These are phyloP conservation scores for Tadarida brasiliensis DNA, from an alignment of 2,797 vertebrate species.

Conservation along the genomic window DNA sequence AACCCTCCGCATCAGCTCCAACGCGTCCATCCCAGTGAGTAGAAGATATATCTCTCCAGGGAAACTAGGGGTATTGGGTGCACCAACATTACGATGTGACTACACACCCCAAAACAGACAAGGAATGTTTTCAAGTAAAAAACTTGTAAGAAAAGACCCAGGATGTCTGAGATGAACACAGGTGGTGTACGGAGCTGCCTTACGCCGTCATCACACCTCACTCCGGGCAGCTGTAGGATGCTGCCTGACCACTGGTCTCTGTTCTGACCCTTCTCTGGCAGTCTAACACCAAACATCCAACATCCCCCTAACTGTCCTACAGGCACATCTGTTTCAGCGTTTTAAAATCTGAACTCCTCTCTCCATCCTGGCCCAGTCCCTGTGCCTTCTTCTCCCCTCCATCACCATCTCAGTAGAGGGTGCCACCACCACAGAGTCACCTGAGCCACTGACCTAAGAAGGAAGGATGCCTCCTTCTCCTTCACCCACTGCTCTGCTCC, in stretches of 20 bases:
- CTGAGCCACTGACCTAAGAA: background rate
- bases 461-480: background rate
- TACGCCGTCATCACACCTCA: background rate
- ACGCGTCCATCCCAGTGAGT: slow-evolving; percentile 34
- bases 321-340: background rate
- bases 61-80: background rate
- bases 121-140: slow-evolving; percentile 48
- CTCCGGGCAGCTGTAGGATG: background rate
- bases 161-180: background rate
- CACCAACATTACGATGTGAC: background rate
- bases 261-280: background rate
- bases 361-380: background rate
- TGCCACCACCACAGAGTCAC: background rate
- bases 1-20: background rate
- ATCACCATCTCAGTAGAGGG: background rate
- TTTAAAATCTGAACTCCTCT: background rate
- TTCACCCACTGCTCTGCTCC: background rate
- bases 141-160: slow-evolving; percentile 19
- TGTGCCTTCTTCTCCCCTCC: background rate
- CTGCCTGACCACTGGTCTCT: background rate
- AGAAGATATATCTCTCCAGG: background rate
- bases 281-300: background rate
- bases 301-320: background rate
- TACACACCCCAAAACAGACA: background rate
- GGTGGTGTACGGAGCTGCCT: background rate